Conservation (phyloP, 2,113 vertebrate genomes). For the Antigone vipio region DNA sequence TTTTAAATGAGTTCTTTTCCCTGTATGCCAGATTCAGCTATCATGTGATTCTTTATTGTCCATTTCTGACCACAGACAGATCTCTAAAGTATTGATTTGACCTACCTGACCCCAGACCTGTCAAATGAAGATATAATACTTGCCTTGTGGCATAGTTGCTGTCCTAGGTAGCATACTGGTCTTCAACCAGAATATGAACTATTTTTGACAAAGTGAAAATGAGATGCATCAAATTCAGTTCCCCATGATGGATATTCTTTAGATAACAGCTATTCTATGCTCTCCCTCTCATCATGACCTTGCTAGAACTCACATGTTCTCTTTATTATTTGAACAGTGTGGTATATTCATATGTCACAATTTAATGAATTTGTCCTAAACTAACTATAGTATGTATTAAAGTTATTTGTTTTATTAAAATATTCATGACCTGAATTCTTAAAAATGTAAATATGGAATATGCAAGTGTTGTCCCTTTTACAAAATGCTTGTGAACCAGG, state of each 20-base stretch:
- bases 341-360: neutral
- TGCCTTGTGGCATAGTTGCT: neutral
- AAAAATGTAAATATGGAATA: neutral
- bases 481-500: neutral
- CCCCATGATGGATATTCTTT: neutral
- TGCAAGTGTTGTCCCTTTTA: neutral
- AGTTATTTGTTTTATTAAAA: neutral
- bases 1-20: neutral
- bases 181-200: slow-evolving; percentile 33
- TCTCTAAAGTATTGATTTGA: slow-evolving; percentile 33
- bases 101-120: neutral
- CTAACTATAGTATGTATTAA: neutral
- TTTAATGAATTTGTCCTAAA: neutral
- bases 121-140: slow-evolving; percentile 6
- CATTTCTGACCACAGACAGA: neutral
- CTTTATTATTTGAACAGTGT: neutral
- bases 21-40: neutral
- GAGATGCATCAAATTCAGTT: neutral
- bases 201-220: slow-evolving; percentile 36
- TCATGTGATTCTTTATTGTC: neutral
- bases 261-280: neutral
- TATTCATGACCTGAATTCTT: neutral
- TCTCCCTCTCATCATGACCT: slow-evolving; percentile 1
- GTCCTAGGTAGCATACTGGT: neutral
- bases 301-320: neutral